Evolutionary conservation across 2,113 vertebrate species (phyloP).

Genomic region (Suricata suricatta): DNA sequence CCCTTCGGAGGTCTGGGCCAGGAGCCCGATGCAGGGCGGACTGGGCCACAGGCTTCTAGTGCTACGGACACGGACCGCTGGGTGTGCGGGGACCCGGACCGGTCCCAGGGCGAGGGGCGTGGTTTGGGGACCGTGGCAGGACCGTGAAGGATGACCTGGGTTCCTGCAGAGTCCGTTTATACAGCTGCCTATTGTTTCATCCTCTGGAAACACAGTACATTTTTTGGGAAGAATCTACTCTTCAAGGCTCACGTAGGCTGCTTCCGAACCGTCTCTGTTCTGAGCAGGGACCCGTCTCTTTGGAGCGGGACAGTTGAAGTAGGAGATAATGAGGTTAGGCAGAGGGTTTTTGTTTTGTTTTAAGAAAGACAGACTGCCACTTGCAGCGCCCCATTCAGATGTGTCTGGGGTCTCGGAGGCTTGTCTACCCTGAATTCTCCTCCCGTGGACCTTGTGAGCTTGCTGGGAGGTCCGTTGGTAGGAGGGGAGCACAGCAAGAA

Average conservation of each 20-base stretch:
- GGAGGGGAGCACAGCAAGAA: background rate
- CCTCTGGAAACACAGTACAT: fast-evolving
- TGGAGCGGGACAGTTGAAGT: background rate
- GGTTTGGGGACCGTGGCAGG: no score
- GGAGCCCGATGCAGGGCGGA: fast-evolving
- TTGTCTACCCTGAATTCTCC: background rate
- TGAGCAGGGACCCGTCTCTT: no score
- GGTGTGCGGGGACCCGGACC: fast-evolving
- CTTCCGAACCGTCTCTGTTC: background rate
- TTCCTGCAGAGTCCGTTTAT: no score
- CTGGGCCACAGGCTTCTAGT: background rate
- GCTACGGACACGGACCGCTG: no score
- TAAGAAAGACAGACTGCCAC: no score
- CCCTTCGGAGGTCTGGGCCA: background rate
- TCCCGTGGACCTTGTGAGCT: background rate
- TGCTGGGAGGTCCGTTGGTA: background rate
- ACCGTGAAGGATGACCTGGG: background rate
- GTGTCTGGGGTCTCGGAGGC: background rate
- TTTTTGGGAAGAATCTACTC: fast-evolving
- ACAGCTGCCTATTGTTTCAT: background rate
- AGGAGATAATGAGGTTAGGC: fast-evolving
- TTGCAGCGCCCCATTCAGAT: fast-evolving
- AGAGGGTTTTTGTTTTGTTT: no score
- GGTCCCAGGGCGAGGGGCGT: no score
- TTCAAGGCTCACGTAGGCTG: fast-evolving